Conservation (phyloP, 2,888 invertebrate species). For the Lasioglossum marginatum region DNA sequence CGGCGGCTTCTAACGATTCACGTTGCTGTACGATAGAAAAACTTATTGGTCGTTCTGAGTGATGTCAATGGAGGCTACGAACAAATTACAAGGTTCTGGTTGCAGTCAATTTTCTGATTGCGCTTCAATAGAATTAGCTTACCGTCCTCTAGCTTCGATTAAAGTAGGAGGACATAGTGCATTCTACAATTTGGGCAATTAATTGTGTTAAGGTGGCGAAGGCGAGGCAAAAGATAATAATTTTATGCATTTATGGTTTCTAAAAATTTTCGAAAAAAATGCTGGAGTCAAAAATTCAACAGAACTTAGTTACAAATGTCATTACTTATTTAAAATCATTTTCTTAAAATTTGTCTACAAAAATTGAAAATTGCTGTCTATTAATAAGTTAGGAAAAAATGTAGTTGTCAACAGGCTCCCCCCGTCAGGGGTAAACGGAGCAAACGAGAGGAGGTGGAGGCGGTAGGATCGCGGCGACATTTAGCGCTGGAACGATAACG, state of each 20-base stretch:
- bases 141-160: not conserved
- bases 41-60: not conserved
- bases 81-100: not conserved
- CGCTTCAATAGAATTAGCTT: not conserved
- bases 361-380: too few species aligned
- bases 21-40: not conserved
- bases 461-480: constrained; percentile 14
- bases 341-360: too few species aligned
- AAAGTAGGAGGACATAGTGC: not conserved
- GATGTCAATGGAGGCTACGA: not conserved
- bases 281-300: too few species aligned
- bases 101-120: not conserved
- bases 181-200: not conserved
- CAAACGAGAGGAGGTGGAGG: not conserved
- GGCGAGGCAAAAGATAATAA: not conserved
- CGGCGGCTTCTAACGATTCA: not conserved
- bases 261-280: too few species aligned
- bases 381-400: not conserved
- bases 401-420: not conserved
- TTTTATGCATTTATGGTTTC: too few species aligned
- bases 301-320: too few species aligned
- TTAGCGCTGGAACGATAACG: constrained; percentile 50
- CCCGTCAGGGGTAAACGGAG: not conserved
- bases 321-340: too few species aligned
- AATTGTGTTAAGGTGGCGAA: too few species aligned